Evolutionary conservation across 1,140 invertebrate species (phyloP).

Genomic region (Heterodera carotae): DNA sequence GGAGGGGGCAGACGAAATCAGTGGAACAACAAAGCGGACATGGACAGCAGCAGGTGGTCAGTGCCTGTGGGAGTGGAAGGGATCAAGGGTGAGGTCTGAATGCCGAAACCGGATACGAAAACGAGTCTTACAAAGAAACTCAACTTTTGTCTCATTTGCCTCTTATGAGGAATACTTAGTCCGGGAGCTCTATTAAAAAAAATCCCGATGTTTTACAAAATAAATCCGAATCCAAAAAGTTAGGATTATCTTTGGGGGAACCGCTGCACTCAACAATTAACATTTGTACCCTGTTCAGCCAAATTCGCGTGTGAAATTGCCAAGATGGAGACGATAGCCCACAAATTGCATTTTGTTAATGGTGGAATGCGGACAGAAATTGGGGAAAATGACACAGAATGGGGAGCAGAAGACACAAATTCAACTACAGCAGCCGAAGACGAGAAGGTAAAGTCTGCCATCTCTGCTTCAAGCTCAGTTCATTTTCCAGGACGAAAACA

Average conservation of each 20-base stretch:
- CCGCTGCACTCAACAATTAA: too few species aligned
- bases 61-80: neutral
- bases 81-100: too few species aligned
- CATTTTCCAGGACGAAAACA: neutral
- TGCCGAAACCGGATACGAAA: too few species aligned
- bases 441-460: too few species aligned
- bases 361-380: neutral
- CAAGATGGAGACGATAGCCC: neutral
- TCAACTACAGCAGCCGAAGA: neutral
- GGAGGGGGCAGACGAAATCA: too few species aligned
- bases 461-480: neutral
- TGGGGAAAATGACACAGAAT: neutral
- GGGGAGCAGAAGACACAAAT: neutral
- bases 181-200: too few species aligned
- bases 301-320: neutral
- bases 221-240: too few species aligned
- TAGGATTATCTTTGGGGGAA: too few species aligned
- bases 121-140: too few species aligned
- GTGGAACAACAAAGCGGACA: neutral
- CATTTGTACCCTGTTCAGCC: neutral
- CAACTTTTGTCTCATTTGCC: too few species aligned
- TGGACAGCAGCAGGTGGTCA: neutral
- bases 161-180: too few species aligned
- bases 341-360: neutral
- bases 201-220: too few species aligned